These are phyloP conservation scores for Murina feae DNA, from an alignment of 2,113 vertebrate genomes.

Conservation along the genomic window DNA sequence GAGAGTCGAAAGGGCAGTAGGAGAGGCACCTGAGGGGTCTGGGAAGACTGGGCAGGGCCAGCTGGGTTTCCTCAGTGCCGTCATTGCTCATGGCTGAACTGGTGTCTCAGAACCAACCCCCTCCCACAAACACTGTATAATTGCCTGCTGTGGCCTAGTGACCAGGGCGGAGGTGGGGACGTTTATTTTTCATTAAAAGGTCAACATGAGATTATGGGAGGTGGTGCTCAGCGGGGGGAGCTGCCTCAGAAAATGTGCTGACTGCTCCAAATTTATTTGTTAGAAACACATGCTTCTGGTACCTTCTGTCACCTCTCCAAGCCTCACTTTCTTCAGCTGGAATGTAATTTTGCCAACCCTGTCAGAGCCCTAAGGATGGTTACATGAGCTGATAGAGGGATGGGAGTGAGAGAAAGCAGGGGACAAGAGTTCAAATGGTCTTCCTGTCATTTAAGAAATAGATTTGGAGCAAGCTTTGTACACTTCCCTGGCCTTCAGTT, in stretches of 20 bases:
- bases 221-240: background rate
- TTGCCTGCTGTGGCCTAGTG: conserved; percentile 43
- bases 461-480: background rate
- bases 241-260: conserved; percentile 72
- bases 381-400: background rate
- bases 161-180: conserved; percentile 5
- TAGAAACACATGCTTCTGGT: background rate
- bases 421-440: background rate
- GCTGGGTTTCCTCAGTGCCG: background rate
- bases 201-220: conserved; percentile 23
- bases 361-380: background rate
- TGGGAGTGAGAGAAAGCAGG: background rate
- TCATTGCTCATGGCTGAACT: background rate
- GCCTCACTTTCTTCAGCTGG: background rate
- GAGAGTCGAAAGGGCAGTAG: background rate
- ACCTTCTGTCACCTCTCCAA: background rate
- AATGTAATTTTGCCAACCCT: background rate
- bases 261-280: background rate
- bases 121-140: conserved; percentile 32
- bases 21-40: background rate
- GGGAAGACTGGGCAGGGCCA: conserved; percentile 4
- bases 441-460: background rate
- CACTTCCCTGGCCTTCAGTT: background rate
- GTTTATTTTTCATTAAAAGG: conserved; percentile 75
- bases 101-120: background rate